Conservation (phyloP, 2,797 vertebrate genomes). For the Hozukius guyotensis region DNA sequence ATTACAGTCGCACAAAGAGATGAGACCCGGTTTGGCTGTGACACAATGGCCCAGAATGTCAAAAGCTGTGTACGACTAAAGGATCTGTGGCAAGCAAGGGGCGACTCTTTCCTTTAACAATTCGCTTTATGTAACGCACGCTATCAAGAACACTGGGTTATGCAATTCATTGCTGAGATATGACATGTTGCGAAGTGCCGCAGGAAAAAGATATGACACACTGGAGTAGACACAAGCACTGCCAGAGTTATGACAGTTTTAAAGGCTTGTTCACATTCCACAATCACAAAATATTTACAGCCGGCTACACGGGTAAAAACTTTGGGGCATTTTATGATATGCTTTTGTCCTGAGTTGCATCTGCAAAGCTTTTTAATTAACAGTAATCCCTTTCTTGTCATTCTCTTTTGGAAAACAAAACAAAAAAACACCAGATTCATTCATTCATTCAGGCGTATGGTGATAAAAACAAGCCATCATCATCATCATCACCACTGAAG, state of each 20-base stretch:
- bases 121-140: constrained; percentile 39
- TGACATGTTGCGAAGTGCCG: constrained; percentile 22
- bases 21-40: constrained; percentile 40
- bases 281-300: constrained; percentile 9
- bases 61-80: constrained; percentile 39
- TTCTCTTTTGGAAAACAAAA: background rate
- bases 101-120: constrained; percentile 26
- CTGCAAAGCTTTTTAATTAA: background rate
- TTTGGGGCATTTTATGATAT: background rate
- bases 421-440: background rate
- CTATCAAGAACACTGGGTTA: constrained; percentile 36
- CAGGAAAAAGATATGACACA: constrained; percentile 15
- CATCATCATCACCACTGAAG: background rate
- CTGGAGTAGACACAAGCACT: background rate
- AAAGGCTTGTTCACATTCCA: constrained; percentile 34
- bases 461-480: constrained; percentile 16
- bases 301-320: background rate
- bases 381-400: background rate
- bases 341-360: constrained; percentile 11
- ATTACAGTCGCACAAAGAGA: constrained; percentile 71
- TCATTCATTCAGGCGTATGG: background rate
- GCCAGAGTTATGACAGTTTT: constrained; percentile 43
- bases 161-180: constrained; percentile 49
- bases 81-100: constrained; percentile 23
- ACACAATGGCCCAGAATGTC: constrained; percentile 61